Evolutionary conservation across 2,797 vertebrate species (phyloP), one percentile per base, ranked within the genome.

Genomic region (Tamandua tetradactyla): DNA sequence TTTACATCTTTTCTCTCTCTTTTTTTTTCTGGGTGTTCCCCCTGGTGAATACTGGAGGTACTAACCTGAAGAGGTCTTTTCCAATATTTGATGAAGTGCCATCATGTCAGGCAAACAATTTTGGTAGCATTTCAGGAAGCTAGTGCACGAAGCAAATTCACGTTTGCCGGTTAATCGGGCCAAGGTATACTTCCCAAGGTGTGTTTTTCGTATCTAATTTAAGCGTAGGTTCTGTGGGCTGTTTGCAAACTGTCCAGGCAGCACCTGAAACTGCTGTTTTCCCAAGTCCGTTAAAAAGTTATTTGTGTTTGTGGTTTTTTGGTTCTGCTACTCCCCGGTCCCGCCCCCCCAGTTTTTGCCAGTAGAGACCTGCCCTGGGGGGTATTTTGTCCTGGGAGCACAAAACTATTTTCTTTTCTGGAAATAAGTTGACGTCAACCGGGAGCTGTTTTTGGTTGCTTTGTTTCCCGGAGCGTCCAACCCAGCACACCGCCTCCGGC

Each of bases 391-490:
- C 96, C 97, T 75, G 90, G 90, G 96, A 97, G 94, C 85, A 95
- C 94, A 97, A 87, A 96, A 96, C 91, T 96, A 96, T 97, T 97
- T 97, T 97, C 97, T 95, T 96, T 97, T 96, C 95, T 97, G 97
- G 96, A 97, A 97, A 95, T 96, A 95, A 86, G 93, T 97, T 97
- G 97, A 97, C 97, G 97, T 97, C 97, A 97, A 96, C 97, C 87
- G 94, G 93, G 91, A 96, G 95, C 97, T 97, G 97, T 96, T 97
- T 97, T 95, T 80, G 95, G 97, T 97, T 93, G 96, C 96, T 97
- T 97, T 97, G 96, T 97, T 97, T 97, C 97, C 94, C 95, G 90
- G 95, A 97, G 97, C 94, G 83, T 97, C 95, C 95, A 93, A 95
- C 78, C 88, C 85, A 78, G 92, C 59, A 91, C 89, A 94, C 42